These are phyloP conservation scores for Helogale parvula DNA, from an alignment of 2,113 vertebrate species.

Conservation along the genomic window DNA sequence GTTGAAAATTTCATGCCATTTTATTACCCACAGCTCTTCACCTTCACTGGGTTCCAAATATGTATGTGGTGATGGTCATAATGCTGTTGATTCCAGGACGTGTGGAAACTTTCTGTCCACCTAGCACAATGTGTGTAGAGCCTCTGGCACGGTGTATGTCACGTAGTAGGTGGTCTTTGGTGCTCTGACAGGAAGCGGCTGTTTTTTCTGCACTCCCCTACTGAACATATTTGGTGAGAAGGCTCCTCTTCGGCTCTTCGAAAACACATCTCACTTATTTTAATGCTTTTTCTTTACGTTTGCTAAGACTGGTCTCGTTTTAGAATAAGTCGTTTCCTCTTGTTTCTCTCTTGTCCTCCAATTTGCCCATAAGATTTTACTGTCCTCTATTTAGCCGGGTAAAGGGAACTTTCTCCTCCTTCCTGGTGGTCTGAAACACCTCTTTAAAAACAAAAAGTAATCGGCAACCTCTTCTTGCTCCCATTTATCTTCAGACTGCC, in stretches of 20 bases:
- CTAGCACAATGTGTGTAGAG: neutral
- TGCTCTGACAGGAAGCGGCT: neutral
- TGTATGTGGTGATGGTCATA: neutral
- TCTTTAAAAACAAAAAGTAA: slow-evolving; percentile 9
- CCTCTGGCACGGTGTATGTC: no score
- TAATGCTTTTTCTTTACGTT: neutral
- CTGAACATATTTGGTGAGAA: neutral
- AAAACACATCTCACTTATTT: neutral
- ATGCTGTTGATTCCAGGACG: neutral
- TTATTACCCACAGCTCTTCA: neutral
- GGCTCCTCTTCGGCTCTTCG: neutral
- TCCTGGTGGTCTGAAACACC: neutral
- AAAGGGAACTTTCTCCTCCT: neutral
- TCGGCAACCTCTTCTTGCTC: neutral
- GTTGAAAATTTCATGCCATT: neutral
- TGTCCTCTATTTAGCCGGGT: neutral
- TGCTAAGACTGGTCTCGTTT: neutral
- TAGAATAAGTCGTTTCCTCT: neutral
- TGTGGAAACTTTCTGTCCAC: neutral
- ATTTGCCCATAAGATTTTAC: neutral
- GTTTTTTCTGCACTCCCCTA: neutral
- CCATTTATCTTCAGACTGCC: neutral
- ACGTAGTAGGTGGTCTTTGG: neutral
- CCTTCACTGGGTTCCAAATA: neutral
- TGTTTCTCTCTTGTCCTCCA: neutral